phyloP scores from a whole-genome alignment of 2,797 vertebrate species.

The Enteromius fasciolatus region DNA sequence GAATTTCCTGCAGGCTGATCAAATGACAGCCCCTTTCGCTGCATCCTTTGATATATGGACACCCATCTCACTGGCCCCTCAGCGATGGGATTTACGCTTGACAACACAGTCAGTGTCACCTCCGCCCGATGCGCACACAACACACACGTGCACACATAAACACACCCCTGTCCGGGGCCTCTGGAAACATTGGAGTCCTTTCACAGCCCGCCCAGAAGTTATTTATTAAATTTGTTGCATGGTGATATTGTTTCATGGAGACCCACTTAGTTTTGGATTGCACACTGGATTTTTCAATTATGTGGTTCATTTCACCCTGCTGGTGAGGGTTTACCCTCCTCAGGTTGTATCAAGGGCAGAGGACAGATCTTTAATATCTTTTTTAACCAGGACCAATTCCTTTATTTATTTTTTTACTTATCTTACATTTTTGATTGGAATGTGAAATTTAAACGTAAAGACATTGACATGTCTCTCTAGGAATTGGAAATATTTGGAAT shows the following conservation, averaged over 20 bases:
- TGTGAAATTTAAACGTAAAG: slow-evolving; percentile 21
- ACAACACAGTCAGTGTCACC: slow-evolving; percentile 87
- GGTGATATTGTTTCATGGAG: slow-evolving; percentile 78
- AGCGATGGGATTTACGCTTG: slow-evolving; percentile 84
- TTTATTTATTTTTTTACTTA: slow-evolving; percentile 57
- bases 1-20: slow-evolving; percentile 84
- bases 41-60: slow-evolving; percentile 85
- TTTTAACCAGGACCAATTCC: slow-evolving; percentile 73
- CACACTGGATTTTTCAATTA: slow-evolving; percentile 86
- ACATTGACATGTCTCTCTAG: slow-evolving; percentile 27
- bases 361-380: slow-evolving; percentile 79
- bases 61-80: slow-evolving; percentile 81
- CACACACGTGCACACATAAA: slow-evolving; percentile 52
- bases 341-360: slow-evolving; percentile 73
- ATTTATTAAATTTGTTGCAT: slow-evolving; percentile 85
- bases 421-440: slow-evolving; percentile 40
- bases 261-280: slow-evolving; percentile 84
- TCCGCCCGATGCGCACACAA: slow-evolving; percentile 72
- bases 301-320: slow-evolving; percentile 83
- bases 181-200: slow-evolving; percentile 79
- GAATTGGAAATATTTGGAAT: slow-evolving; percentile 7
- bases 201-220: slow-evolving; percentile 79
- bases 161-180: slow-evolving; percentile 49
- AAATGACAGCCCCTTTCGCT: slow-evolving; percentile 80
- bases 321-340: slow-evolving; percentile 77